Percentiles rank a stretch among this genome's conserved stretches.
phyloP scores from a whole-genome alignment of 2,113 vertebrate species.

The Heterochromis multidens region DNA sequence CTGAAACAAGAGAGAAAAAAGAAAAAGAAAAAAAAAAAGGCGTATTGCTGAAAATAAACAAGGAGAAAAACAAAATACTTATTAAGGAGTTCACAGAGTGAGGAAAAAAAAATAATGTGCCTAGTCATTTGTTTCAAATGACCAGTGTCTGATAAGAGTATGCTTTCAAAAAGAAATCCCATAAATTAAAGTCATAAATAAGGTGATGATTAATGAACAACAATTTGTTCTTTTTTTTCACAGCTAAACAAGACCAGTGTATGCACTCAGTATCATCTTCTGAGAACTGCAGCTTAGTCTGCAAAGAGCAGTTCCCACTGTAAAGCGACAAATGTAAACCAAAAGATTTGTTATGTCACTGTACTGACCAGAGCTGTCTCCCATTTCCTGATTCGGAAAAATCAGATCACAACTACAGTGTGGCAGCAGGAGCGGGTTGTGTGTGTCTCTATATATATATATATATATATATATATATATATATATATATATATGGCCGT shows the following conservation, averaged over 20 bases:
- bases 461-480: no score
- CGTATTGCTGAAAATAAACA: slow-evolving; percentile 64
- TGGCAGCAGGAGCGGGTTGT: slow-evolving; percentile 22
- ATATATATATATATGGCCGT: background rate
- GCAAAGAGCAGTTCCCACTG: slow-evolving; percentile 35
- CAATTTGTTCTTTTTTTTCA: slow-evolving; percentile 62
- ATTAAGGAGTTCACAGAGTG: slow-evolving; percentile 46
- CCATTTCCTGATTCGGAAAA: slow-evolving; percentile 54
- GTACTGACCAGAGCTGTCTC: slow-evolving; percentile 34
- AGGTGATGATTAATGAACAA: slow-evolving; percentile 68
- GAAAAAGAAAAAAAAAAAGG: background rate
- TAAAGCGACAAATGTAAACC: slow-evolving; percentile 39
- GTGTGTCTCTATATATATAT: no score
- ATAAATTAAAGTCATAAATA: slow-evolving; percentile 77
- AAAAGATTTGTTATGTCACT: slow-evolving; percentile 39
- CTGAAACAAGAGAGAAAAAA: slow-evolving; percentile 38
- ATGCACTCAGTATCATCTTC: slow-evolving; percentile 40
- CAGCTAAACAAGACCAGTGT: slow-evolving; percentile 75
- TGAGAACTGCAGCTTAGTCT: slow-evolving; percentile 43
- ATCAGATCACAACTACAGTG: slow-evolving; percentile 15
- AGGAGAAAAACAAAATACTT: slow-evolving; percentile 38
- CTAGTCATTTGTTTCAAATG: slow-evolving; percentile 49
- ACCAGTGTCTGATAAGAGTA: slow-evolving; percentile 53
- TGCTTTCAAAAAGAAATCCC: slow-evolving; percentile 58
- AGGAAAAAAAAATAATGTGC: slow-evolving; percentile 41